These are phyloP conservation scores for Gambusia yucatana DNA, from an alignment of 2,797 vertebrate species.

Conservation along the genomic window DNA sequence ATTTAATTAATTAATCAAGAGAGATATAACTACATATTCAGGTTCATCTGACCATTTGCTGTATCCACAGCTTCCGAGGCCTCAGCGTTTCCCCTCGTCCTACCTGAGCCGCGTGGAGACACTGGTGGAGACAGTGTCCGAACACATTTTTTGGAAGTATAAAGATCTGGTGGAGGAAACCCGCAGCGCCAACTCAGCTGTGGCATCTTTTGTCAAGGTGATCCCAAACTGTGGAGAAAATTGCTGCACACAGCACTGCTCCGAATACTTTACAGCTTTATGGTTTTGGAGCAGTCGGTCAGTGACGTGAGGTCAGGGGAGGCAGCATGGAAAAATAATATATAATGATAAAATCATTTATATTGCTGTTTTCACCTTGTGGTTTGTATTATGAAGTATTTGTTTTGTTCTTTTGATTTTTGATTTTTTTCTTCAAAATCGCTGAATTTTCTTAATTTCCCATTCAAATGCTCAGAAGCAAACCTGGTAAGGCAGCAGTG, in stretches of 20 bases:
- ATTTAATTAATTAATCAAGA: not conserved
- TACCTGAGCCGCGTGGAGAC: constrained; percentile 89
- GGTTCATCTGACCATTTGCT: not conserved
- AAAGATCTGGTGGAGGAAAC: constrained; percentile 91
- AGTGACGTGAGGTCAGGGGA: too few species aligned
- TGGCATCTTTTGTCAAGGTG: constrained; percentile 95
- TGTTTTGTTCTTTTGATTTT: too few species aligned
- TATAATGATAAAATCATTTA: too few species aligned
- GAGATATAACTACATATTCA: not conserved
- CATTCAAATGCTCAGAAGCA: too few species aligned
- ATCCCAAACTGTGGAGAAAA: constrained; percentile 4
- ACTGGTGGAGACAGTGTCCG: constrained; percentile 89
- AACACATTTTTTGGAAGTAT: constrained; percentile 94
- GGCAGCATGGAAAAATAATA: too few species aligned
- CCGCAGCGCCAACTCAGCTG: constrained; percentile 89
- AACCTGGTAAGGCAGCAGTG: too few species aligned
- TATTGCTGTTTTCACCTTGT: too few species aligned
- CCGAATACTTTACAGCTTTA: not conserved
- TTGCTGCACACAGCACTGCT: too few species aligned
- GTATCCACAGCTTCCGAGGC: constrained; percentile 85
- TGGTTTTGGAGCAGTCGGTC: not conserved
- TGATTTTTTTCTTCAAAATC: too few species aligned
- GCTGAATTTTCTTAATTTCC: too few species aligned
- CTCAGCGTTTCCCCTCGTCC: constrained; percentile 90
- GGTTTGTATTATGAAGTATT: too few species aligned